Evolutionary conservation across 1,140 invertebrate genomes (phyloP).

Genomic region (Diuraphis noxia): DNA sequence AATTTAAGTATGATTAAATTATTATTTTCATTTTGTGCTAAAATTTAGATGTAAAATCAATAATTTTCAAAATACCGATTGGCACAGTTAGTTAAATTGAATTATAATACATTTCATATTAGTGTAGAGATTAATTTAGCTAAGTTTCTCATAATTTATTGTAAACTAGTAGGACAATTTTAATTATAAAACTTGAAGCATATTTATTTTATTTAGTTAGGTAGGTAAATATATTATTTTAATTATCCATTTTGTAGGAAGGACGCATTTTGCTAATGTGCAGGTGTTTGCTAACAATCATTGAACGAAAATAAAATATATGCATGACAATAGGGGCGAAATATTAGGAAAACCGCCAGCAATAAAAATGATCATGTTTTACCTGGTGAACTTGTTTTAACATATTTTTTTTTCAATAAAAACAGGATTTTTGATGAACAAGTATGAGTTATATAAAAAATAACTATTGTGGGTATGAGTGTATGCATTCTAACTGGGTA

Average conservation of each 20-base stretch:
- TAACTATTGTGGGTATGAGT: neutral
- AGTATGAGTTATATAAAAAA: neutral
- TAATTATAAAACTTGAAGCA: neutral
- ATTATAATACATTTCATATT: neutral
- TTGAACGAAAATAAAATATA: slow-evolving; percentile 1
- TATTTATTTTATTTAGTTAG: neutral
- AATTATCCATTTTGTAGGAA: neutral
- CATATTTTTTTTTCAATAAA: neutral
- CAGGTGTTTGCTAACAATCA: neutral
- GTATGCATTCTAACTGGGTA: neutral
- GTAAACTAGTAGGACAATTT: neutral
- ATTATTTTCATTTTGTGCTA: neutral
- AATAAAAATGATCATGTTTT: neutral
- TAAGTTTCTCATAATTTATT: neutral
- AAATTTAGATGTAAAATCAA: neutral
- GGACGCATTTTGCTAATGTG: neutral
- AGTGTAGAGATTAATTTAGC: neutral
- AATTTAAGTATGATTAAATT: neutral
- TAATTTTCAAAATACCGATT: neutral
- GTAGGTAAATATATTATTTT: neutral
- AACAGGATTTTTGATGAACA: neutral
- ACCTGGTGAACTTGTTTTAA: neutral
- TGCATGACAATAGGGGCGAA: neutral
- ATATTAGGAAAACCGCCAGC: neutral
- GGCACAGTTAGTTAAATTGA: neutral